phyloP scores from a whole-genome alignment of 2,797 vertebrate species.

The Mus caroli region DNA sequence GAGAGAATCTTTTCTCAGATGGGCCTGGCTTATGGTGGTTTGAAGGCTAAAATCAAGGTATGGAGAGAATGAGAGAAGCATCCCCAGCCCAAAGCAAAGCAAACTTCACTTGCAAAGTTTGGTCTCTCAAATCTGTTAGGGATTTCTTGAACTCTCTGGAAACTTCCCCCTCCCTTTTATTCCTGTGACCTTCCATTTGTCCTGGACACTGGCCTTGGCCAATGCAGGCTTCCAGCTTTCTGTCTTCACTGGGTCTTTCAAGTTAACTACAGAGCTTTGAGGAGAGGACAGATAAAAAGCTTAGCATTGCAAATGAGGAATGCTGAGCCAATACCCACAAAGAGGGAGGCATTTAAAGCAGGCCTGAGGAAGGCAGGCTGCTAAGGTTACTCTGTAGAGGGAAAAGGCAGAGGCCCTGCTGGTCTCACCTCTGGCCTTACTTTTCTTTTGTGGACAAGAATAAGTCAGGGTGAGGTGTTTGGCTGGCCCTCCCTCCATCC shows the following conservation, averaged over 20 bases:
- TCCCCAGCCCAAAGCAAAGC: not conserved
- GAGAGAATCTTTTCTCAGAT: not conserved
- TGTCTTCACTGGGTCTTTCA: constrained; percentile 73
- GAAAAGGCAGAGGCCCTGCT: constrained; percentile 10
- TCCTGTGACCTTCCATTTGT: constrained; percentile 70
- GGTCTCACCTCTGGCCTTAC: not conserved
- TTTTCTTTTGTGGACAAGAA: not conserved
- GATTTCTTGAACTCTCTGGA: constrained; percentile 47
- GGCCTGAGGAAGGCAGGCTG: not conserved
- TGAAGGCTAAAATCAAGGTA: not conserved
- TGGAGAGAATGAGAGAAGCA: not conserved
- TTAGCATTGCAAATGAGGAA: constrained; percentile 76
- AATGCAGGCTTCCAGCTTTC: constrained; percentile 60
- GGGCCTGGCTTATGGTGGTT: not conserved
- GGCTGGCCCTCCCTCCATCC: too few relatives aligned
- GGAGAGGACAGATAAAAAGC: constrained; percentile 73
- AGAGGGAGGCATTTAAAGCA: constrained; percentile 41
- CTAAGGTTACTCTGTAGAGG: not conserved
- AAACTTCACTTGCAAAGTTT: constrained; percentile 12
- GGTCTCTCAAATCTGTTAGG: not conserved
- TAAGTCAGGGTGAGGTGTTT: not conserved
- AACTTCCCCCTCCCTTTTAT: constrained; percentile 49
- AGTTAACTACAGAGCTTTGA: constrained; percentile 73
- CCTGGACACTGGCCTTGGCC: constrained; percentile 45
- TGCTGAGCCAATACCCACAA: constrained; percentile 33